A percentile compares a stretch with the other conserved stretches of the same genome.
These are phyloP conservation scores for Burhinus bistriatus DNA, from an alignment of 2,113 vertebrate genomes.

Conservation along the genomic window DNA sequence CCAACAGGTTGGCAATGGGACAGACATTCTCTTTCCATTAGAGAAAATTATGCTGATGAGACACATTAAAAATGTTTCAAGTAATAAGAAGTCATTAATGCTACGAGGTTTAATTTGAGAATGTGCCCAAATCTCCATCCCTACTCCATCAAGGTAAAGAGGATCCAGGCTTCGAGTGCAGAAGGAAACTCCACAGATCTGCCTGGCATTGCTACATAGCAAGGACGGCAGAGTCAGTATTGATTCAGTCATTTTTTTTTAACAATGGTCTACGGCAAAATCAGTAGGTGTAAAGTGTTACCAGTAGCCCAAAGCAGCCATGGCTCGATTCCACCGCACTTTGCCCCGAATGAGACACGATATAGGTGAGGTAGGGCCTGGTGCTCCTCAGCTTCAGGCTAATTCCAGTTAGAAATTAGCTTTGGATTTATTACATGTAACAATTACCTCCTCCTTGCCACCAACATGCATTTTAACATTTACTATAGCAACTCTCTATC, in stretches of 20 bases:
- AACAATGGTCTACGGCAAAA: background rate
- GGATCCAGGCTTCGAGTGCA: background rate
- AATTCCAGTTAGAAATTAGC: background rate
- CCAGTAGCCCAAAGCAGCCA: background rate
- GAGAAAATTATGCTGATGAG: background rate
- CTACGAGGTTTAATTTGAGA: background rate
- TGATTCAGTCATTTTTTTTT: background rate
- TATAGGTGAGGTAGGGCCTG: background rate
- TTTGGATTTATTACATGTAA: background rate
- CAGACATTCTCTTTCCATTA: background rate
- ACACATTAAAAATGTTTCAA: background rate
- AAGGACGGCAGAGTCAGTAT: background rate
- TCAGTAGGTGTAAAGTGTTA: background rate
- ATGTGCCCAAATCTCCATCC: background rate
- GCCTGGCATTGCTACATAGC: fast-evolving
- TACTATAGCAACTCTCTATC: background rate
- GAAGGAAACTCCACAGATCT: background rate
- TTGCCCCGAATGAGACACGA: fast-evolving
- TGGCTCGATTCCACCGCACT: background rate
- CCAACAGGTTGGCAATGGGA: fast-evolving
- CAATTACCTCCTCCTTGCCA: background rate
- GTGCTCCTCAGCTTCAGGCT: background rate
- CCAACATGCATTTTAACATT: background rate
- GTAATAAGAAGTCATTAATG: background rate
- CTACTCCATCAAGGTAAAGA: background rate